A percentile compares a stretch with the other conserved stretches of the same genome.
Evolutionary conservation across 2,888 invertebrate genomes (phyloP).

Genomic region (Deroplatys truncata): DNA sequence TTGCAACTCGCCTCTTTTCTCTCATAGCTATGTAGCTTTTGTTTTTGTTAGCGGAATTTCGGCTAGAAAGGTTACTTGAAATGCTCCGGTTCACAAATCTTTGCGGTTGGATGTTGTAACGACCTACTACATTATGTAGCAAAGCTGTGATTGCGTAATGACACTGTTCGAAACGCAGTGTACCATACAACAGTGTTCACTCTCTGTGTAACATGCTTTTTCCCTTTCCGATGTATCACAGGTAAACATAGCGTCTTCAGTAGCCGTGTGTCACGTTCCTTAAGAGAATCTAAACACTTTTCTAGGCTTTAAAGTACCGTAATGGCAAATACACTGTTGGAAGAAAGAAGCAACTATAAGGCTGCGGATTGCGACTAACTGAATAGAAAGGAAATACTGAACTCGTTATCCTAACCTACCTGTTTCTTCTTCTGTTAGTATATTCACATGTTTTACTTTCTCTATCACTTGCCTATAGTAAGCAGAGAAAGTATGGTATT

Average conservation of each 20-base stretch:
- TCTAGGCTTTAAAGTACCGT: no score
- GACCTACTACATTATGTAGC: not conserved
- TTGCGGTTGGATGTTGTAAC: conserved; percentile 12
- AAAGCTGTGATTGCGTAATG: not conserved
- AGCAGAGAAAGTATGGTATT: no score
- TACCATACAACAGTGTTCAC: not conserved
- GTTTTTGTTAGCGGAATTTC: not conserved
- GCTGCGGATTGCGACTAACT: no score
- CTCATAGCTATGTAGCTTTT: not conserved
- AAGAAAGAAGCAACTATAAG: no score
- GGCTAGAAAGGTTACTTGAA: not conserved
- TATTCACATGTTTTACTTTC: no score
- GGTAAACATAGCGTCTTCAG: not conserved
- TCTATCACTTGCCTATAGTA: no score
- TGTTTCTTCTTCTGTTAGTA: no score
- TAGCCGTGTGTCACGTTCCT: not conserved
- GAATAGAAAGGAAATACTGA: no score
- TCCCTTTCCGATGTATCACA: not conserved
- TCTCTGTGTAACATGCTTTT: not conserved
- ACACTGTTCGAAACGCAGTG: not conserved
- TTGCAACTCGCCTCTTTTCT: not conserved
- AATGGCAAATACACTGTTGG: no score
- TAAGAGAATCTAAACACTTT: no score
- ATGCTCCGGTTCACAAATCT: conserved; percentile 3
- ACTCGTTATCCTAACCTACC: no score